phyloP scores from a whole-genome alignment of 2,888 invertebrate species.

The Willowsia nigromaculata region DNA sequence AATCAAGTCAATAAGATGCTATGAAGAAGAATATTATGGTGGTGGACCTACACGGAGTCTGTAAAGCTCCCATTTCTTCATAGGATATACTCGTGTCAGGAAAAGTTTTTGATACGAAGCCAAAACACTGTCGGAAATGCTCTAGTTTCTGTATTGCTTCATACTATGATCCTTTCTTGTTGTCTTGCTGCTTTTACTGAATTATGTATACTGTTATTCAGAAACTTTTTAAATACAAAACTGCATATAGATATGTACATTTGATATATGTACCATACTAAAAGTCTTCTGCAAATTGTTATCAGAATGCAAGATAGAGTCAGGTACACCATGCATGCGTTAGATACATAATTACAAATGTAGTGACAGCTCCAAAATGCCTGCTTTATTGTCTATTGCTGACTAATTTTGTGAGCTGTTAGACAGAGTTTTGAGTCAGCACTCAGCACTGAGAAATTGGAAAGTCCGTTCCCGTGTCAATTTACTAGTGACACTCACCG shows the following conservation, averaged over 20 bases:
- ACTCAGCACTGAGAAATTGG: background rate
- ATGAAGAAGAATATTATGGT: background rate
- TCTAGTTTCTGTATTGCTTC: constrained; percentile 53
- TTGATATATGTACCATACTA: background rate
- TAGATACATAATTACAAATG: background rate
- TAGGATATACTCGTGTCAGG: background rate
- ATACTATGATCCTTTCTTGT: constrained; percentile 24
- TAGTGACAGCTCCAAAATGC: background rate
- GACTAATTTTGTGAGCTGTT: background rate
- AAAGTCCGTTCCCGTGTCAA: background rate
- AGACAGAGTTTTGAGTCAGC: background rate
- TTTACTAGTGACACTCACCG: background rate
- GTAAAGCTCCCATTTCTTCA: background rate
- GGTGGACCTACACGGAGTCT: background rate
- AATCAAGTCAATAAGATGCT: background rate
- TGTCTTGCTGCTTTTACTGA: background rate
- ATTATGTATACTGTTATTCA: background rate
- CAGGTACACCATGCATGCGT: background rate
- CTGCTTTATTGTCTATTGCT: background rate
- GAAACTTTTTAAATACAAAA: background rate
- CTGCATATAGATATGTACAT: background rate
- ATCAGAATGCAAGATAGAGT: background rate
- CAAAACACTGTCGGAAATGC: constrained; percentile 67
- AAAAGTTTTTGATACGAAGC: constrained; percentile 51
- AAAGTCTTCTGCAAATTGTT: background rate